A percentile compares a stretch with the other conserved stretches of the same genome.
Conservation (phyloP, 2,888 invertebrate genomes). For the Diabrotica balteata region DNA sequence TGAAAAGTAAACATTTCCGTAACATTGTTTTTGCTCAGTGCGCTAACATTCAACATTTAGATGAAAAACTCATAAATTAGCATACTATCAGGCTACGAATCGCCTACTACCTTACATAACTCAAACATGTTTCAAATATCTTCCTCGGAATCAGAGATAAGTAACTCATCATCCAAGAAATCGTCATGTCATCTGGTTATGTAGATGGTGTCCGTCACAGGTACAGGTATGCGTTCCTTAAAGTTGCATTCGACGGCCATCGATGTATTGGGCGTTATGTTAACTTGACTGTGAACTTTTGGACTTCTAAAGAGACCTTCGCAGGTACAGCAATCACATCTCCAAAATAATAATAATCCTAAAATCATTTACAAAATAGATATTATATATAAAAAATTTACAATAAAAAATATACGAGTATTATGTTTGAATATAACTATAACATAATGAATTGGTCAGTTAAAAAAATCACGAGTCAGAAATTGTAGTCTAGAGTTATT, state of each 20-base stretch:
- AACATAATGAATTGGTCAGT: too few relatives aligned
- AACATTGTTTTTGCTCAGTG: conserved; percentile 15
- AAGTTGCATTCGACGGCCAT: conserved; percentile 47
- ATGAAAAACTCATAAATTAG: conserved; percentile 7
- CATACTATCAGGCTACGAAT: conserved; percentile 16
- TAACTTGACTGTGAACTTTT: conserved; percentile 37
- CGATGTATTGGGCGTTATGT: conserved; percentile 28
- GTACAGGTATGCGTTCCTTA: conserved; percentile 55
- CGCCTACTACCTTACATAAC: conserved; percentile 10
- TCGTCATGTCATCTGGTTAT: conserved; percentile 66
- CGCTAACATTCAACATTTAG: conserved; percentile 10
- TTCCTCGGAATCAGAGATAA: conserved; percentile 50
- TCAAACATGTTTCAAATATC: conserved; percentile 37
- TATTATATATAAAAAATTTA: too few relatives aligned
- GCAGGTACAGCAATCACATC: conserved; percentile 58
- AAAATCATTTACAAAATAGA: conserved; percentile 24
- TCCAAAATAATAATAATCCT: conserved; percentile 57
- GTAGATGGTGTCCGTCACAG: conserved; percentile 64
- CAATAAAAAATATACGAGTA: too few relatives aligned
- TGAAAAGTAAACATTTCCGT: too few relatives aligned
- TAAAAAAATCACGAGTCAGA: too few relatives aligned
- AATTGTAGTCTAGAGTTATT: too few relatives aligned
- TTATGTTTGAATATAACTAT: too few relatives aligned
- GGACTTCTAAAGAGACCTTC: conserved; percentile 46
- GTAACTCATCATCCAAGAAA: conserved; percentile 51